These are phyloP conservation scores for Notarius lentiginosus DNA, from an alignment of 2,113 vertebrate genomes.

Conservation along the genomic window DNA sequence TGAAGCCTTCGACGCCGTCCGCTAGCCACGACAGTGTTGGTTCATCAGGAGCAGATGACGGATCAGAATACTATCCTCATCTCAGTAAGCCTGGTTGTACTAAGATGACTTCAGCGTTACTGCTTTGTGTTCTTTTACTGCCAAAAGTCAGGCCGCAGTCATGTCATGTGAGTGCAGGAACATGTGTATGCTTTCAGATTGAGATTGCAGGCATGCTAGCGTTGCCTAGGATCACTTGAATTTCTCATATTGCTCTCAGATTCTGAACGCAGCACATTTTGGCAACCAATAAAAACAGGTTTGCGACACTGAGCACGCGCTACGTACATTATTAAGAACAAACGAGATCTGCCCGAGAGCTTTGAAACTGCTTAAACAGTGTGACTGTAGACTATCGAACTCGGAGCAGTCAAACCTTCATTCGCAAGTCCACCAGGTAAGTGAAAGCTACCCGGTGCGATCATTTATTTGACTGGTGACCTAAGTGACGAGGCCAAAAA, in stretches of 20 bases:
- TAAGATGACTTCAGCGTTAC: no score
- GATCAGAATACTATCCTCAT: slow-evolving; percentile 85
- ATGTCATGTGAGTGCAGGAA: neutral
- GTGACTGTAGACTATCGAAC: no score
- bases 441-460: neutral
- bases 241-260: neutral
- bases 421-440: neutral
- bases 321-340: neutral
- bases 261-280: neutral
- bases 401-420: neutral
- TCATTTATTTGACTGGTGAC: neutral
- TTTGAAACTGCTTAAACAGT: no score
- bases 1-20: slow-evolving; percentile 88
- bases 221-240: neutral
- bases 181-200: neutral
- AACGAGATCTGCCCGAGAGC: no score
- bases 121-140: neutral
- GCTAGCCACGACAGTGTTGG: slow-evolving; percentile 83
- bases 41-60: slow-evolving; percentile 79
- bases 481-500: neutral
- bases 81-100: slow-evolving; percentile 64
- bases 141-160: no score
- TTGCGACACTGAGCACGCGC: neutral
- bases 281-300: neutral
- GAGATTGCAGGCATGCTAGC: neutral